These are phyloP conservation scores for Echinarachnius parma DNA, from an alignment of 53 echinoderm and acorn worm genomes.

Conservation along the genomic window DNA sequence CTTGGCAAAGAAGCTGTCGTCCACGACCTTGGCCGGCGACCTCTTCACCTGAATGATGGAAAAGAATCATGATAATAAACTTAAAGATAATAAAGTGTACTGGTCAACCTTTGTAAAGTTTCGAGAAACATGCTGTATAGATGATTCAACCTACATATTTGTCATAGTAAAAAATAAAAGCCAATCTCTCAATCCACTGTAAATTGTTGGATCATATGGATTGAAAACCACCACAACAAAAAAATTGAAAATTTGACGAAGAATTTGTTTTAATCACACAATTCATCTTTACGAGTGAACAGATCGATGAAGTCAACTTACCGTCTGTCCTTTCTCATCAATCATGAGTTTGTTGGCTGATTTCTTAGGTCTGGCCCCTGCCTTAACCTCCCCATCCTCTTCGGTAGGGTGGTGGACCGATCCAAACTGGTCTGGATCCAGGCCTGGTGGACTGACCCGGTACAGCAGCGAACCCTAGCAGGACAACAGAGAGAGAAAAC, in stretches of 20 bases:
- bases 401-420: constrained; percentile 26
- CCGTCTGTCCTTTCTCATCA: constrained; percentile 77
- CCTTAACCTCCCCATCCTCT: constrained; percentile 43
- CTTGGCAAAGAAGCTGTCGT: constrained; percentile 74
- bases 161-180: too few relatives aligned
- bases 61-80: not conserved
- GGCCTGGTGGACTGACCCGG: constrained; percentile 72
- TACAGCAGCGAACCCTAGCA: constrained; percentile 79
- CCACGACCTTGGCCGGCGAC: constrained; percentile 64
- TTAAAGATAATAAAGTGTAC: too few relatives aligned
- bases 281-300: too few relatives aligned
- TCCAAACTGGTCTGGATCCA: constrained; percentile 61
- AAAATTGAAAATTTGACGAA: too few relatives aligned
- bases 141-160: too few relatives aligned
- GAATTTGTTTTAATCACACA: too few relatives aligned
- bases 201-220: too few relatives aligned
- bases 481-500: not conserved
- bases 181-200: too few relatives aligned
- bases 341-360: constrained; percentile 62
- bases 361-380: constrained; percentile 35
- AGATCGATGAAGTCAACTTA: too few relatives aligned
- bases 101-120: too few relatives aligned
- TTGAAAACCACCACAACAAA: too few relatives aligned
- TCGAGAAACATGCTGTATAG: too few relatives aligned
- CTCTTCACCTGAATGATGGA: constrained; percentile 56